These are phyloP conservation scores for Orchestia grillus DNA, from an alignment of 1,140 invertebrate species.

Conservation along the genomic window DNA sequence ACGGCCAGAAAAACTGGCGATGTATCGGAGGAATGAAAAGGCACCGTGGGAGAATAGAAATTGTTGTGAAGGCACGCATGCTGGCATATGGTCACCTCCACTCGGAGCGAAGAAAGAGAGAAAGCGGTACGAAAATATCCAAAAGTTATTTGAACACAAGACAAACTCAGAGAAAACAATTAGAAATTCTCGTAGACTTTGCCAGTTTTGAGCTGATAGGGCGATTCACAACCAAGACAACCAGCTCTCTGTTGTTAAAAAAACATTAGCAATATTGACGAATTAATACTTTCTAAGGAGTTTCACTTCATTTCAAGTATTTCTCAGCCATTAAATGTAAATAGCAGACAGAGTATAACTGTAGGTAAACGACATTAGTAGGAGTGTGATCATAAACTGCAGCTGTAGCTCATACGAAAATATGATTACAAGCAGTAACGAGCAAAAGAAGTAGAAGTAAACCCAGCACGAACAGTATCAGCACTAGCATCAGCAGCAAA, in stretches of 20 bases:
- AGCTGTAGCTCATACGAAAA: background rate
- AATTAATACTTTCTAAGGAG: too few species aligned
- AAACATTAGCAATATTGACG: too few species aligned
- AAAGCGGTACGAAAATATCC: background rate
- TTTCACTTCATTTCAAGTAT: too few species aligned
- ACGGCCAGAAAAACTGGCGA: background rate
- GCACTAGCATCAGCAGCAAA: background rate
- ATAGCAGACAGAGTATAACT: too few species aligned
- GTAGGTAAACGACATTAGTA: too few species aligned
- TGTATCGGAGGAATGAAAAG: background rate
- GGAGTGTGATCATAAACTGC: background rate
- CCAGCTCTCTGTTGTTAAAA: too few species aligned
- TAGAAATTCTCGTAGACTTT: too few species aligned
- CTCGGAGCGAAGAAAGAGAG: background rate
- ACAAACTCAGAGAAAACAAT: background rate
- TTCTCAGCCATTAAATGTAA: too few species aligned
- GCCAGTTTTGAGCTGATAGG: too few species aligned
- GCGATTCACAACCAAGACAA: too few species aligned
- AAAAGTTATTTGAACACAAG: background rate
- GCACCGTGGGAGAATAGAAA: background rate
- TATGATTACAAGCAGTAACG: background rate
- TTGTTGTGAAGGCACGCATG: background rate
- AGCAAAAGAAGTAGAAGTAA: background rate
- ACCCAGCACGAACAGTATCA: background rate
- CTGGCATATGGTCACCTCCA: background rate